Base-by-base conservation (phyloP, 1,140 invertebrate species). In the Bathynomus jamesi region DNA sequence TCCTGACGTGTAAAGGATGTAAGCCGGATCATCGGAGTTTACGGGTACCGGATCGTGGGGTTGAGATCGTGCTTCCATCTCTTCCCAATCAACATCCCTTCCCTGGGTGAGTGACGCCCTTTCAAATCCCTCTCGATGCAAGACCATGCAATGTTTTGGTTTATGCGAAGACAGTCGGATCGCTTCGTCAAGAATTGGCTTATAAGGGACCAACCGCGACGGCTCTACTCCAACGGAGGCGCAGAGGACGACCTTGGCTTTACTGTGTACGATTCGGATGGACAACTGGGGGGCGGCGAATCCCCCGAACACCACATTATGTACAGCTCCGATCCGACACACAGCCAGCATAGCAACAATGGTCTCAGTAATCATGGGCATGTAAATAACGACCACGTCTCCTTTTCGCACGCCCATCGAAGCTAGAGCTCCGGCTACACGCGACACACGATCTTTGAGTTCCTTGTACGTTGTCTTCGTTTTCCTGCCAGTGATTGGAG, bases 221-320 rank as follows among this genome's bases (percentile, higher is more conserved):
- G 93, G 93, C 81, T 96, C 94, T 4, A 96, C 85, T 4, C 94
- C 94, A 81, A 90, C 94, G 81, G 91, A 95, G 0, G 94, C 92
- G 17, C 91, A 90, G 28, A 97, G 90, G 30, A 97, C 88, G 3
- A 96, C 86, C 80, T 92, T 94, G 0, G 94, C 93, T 81, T 90
- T 85, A 3, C 91, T 90, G 79, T 97, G 94, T 76, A 92, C 87
- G 69, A 97, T 95, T 67, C 94, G 86, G 0, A 87, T 86, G 28
- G 92, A 88, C 3, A 97, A 82, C 82, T 96, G 94, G 65, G 89
- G 87, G 0, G 93, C 89, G 0, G 94, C 93, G 81, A 96, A 96
- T 32, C 94, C 92, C 79, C 92, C 92, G 81, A 95, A 94, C 8
- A 95, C 92, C 3, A 94, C 88, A 0, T 91, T 94, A 80, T 96